Base-by-base conservation (phyloP, 2,797 vertebrate genomes). In the Pyrocephalus nanus region DNA sequence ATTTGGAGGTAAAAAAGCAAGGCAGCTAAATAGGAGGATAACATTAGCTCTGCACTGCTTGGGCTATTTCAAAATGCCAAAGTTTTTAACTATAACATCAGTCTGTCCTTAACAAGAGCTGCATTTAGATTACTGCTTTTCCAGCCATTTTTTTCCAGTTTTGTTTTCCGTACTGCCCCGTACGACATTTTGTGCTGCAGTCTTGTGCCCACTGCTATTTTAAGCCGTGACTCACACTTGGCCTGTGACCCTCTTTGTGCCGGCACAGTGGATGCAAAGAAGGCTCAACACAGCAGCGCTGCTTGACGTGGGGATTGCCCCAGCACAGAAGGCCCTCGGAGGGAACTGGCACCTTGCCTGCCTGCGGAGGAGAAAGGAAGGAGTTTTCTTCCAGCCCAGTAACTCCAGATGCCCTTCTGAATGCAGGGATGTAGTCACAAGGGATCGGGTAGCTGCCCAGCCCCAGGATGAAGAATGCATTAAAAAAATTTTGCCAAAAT, bases 171-270 rank as follows among this genome's bases (percentile, higher is more conserved):
- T 12, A 18, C 87, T 65, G 82, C 82, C 91, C 82, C 26, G 51
- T 29, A 62, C 3, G 26, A 71, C 84, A 85, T 95, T 93, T 85
- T 77, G 77, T 82, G 86, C 87, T 6, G 78, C 86, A 71, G 75
- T 7, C 62, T 43, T 36, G 43, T 15, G 43, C 70, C 85, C 4
- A 6, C 73, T 88, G 93, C 96, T 96, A 90, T 95, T 96, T 92
- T 88, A 69, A 92, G 93, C 40, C 3, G 0, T 95, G 93, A 94
- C 70, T 96, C 94, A 86, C 26, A 1, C 82, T 81, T 73, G 92
- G 79, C 92, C 93, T 51, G 69, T 91, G 93, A 90, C 90, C 92
- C 62, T 45, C 58, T 81, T 54, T 77, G 70, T 89, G 91, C 84
- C 12, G 9, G 54, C 64, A 6, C 30, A 38, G 80, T 60, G 6